phyloP scores from a whole-genome alignment of 64 coral and sea anemone species.

The Exaiptasia diaphana region DNA sequence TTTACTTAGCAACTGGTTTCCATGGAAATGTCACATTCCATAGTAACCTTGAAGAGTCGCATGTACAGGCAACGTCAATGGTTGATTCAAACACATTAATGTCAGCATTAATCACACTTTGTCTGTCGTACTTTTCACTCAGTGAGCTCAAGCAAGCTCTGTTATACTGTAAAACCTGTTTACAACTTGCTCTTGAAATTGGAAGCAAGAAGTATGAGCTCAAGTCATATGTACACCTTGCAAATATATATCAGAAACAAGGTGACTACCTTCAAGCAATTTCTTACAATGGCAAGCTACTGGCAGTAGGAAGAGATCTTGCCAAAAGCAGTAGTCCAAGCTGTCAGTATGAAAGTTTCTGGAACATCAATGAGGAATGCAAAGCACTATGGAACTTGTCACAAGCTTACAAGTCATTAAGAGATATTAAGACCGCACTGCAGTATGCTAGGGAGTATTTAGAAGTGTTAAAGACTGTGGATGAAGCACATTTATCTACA shows the following conservation, averaged over 20 bases:
- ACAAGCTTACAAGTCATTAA: slow-evolving; percentile 69
- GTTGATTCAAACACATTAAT: slow-evolving; percentile 3
- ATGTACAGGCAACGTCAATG: not conserved
- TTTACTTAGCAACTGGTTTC: slow-evolving; percentile 25
- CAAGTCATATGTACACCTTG: slow-evolving; percentile 71
- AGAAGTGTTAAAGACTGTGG: slow-evolving; percentile 49
- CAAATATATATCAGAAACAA: slow-evolving; percentile 75
- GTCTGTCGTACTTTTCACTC: slow-evolving; percentile 45
- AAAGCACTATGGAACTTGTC: slow-evolving; percentile 80
- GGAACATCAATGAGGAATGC: slow-evolving; percentile 69
- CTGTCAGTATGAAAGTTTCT: slow-evolving; percentile 19
- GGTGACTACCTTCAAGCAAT: slow-evolving; percentile 61
- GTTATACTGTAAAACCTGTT: slow-evolving; percentile 28
- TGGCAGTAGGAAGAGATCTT: slow-evolving; percentile 79
- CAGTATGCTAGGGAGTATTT: slow-evolving; percentile 64
- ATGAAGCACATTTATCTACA: slow-evolving; percentile 47
- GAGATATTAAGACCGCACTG: slow-evolving; percentile 54
- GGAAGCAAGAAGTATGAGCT: slow-evolving; percentile 72
- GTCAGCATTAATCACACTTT: slow-evolving; percentile 53
- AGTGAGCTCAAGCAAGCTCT: slow-evolving; percentile 35
- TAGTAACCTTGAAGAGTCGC: not conserved
- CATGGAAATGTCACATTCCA: not conserved
- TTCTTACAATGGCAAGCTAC: slow-evolving; percentile 68
- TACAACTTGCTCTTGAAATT: slow-evolving; percentile 41
- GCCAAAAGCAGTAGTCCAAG: slow-evolving; percentile 1